Conservation (phyloP, 2,797 vertebrate species). For the Cichlasoma orientale region DNA sequence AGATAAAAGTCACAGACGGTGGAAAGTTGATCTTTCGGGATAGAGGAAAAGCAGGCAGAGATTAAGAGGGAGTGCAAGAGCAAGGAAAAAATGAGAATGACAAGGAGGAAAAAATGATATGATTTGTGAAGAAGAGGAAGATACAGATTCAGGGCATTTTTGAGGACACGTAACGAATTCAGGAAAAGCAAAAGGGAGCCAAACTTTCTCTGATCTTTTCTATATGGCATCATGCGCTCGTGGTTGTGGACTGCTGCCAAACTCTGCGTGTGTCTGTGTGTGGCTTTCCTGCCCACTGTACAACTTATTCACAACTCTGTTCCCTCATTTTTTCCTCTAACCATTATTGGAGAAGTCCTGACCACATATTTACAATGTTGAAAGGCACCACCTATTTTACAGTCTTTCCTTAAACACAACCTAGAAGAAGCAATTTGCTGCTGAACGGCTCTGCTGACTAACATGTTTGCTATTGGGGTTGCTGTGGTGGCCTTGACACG, state of each 20-base stretch:
- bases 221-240: slow-evolving; percentile 34
- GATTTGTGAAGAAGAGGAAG: slow-evolving; percentile 5
- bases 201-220: slow-evolving; percentile 10
- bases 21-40: slow-evolving; percentile 27
- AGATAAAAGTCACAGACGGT: slow-evolving; percentile 11
- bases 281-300: slow-evolving; percentile 22
- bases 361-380: slow-evolving; percentile 56
- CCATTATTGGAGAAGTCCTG: slow-evolving; percentile 22
- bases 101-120: not conserved
- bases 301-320: slow-evolving; percentile 47
- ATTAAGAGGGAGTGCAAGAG: not conserved
- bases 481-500: slow-evolving; percentile 1
- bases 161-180: slow-evolving; percentile 1
- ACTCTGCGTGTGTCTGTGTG: slow-evolving; percentile 7
- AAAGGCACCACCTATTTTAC: slow-evolving; percentile 62
- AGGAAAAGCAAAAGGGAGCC: slow-evolving; percentile 4
- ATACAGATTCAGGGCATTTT: not conserved
- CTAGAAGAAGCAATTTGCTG: slow-evolving; percentile 15
- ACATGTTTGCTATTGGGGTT: not conserved
- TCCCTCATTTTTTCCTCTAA: slow-evolving; percentile 55
- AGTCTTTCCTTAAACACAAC: slow-evolving; percentile 31
- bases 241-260: slow-evolving; percentile 37
- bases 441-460: slow-evolving; percentile 1
- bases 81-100: slow-evolving; percentile 26
- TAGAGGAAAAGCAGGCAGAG: slow-evolving; percentile 4